Percentiles rank a stretch among this genome's conserved stretches.
phyloP scores from a whole-genome alignment of 1,140 invertebrate species.

The Drosophila fuyamai region DNA sequence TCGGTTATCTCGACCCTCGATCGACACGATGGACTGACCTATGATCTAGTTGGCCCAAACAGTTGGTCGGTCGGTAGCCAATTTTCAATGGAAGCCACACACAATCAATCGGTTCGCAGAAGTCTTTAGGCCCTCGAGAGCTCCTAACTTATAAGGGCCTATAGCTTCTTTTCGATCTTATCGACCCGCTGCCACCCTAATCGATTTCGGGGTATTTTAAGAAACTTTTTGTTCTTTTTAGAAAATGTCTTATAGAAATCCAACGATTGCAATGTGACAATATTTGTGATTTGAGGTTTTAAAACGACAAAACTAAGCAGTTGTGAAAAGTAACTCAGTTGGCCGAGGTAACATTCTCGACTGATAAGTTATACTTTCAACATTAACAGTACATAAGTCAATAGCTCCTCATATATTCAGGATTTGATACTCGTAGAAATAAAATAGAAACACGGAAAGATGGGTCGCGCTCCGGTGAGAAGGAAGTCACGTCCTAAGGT shows the following conservation, averaged over 20 bases:
- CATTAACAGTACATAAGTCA: no score
- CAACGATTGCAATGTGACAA: no score
- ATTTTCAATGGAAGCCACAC: slow-evolving; percentile 54
- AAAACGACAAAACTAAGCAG: no score
- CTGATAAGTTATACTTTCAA: no score
- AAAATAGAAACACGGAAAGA: background rate
- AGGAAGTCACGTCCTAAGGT: background rate
- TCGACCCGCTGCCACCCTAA: slow-evolving; percentile 1
- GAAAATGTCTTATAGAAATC: background rate
- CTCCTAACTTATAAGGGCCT: background rate
- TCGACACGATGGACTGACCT: slow-evolving; percentile 23
- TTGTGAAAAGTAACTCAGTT: no score
- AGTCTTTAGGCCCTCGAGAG: slow-evolving; percentile 4
- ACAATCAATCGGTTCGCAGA: slow-evolving; percentile 45
- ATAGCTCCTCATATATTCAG: no score
- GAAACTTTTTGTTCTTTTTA: background rate
- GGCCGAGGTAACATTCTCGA: no score
- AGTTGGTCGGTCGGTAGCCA: slow-evolving; percentile 26
- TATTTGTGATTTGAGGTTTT: no score
- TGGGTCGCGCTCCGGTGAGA: background rate
- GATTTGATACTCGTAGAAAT: no score
- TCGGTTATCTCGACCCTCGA: slow-evolving; percentile 9
- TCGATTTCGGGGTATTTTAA: slow-evolving; percentile 23
- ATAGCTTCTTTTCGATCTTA: slow-evolving; percentile 3
- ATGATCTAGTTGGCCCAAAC: slow-evolving; percentile 19